These are phyloP conservation scores for Mus musculus DNA, from an alignment of 2,113 vertebrate genomes.

Conservation along the genomic window GRCm39 chr7:121263001-121263500, in stretches of 20 bases:
- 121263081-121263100: background rate
- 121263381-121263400: slow-evolving; percentile 12
- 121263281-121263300: background rate
- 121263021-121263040: background rate
- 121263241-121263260: background rate
- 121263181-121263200: background rate
- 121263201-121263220: background rate
- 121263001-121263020: background rate
- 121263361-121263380: background rate
- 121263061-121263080: background rate
- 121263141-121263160: background rate
- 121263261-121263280: background rate
- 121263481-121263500: slow-evolving; percentile 5
- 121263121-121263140: background rate
- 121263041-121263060: background rate
- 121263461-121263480: background rate
- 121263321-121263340: background rate
- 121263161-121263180: background rate
- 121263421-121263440: slow-evolving; percentile 49
- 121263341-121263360: background rate
- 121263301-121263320: background rate
- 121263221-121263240: background rate
- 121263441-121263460: background rate
- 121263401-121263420: background rate
- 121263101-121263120: background rate